Conservation (phyloP, 2,888 invertebrate genomes). For the Miltochrista miniata region DNA sequence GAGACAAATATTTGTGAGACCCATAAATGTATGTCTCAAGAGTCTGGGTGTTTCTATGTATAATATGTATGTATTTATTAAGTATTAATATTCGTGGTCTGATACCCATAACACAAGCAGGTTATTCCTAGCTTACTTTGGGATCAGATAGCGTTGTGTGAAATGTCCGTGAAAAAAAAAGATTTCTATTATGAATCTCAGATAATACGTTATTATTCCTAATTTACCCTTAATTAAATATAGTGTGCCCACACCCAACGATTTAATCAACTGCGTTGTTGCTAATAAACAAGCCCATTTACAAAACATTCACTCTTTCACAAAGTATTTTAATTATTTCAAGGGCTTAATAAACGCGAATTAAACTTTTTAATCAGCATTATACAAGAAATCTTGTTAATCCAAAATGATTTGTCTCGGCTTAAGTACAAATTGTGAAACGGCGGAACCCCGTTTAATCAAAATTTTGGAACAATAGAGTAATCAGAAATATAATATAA, state of each 20-base stretch:
- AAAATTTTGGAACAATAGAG: conserved; percentile 69
- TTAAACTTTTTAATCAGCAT: conserved; percentile 49
- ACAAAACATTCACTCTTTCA: conserved; percentile 26
- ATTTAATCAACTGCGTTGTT: conserved; percentile 16
- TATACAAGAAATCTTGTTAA: conserved; percentile 55
- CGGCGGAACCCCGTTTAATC: conserved; percentile 62
- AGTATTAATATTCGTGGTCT: no score
- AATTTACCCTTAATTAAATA: background rate
- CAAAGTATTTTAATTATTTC: conserved; percentile 39
- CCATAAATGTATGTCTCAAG: no score
- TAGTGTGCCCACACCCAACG: conserved; percentile 18
- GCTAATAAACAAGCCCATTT: conserved; percentile 35
- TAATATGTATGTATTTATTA: no score
- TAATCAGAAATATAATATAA: conserved; percentile 75
- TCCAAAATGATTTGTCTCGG: conserved; percentile 57
- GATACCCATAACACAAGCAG: no score
- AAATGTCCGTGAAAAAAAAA: no score
- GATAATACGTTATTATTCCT: background rate
- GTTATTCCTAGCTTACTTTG: no score
- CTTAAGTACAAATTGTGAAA: conserved; percentile 52
- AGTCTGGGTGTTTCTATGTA: no score
- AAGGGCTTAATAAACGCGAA: conserved; percentile 42
- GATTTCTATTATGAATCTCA: no score
- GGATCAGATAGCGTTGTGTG: no score
- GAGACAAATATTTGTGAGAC: no score